Evolutionary conservation across 2,888 invertebrate species (phyloP).

Genomic region (Drosophila rellima): DNA sequence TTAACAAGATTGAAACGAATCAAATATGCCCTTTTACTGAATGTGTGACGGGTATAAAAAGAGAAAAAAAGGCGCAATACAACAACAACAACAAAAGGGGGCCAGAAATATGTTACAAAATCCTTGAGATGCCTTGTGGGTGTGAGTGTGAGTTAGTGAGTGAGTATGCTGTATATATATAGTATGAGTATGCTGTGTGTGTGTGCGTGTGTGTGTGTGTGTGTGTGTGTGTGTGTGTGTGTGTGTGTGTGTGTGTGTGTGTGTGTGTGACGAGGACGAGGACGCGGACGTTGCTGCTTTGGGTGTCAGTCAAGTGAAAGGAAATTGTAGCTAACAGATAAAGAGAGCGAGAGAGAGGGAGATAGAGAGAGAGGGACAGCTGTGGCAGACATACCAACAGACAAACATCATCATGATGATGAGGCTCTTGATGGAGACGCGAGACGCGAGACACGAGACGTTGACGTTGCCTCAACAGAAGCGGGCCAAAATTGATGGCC

Average conservation of each 20-base stretch:
- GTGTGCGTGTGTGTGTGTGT: slow-evolving; percentile 10
- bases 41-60: neutral
- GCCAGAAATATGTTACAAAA: slow-evolving; percentile 77
- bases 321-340: slow-evolving; percentile 71
- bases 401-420: slow-evolving; percentile 73
- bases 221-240: neutral
- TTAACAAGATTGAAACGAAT: too few relatives aligned
- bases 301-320: slow-evolving; percentile 81
- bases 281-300: slow-evolving; percentile 61
- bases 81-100: slow-evolving; percentile 38
- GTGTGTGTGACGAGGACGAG: slow-evolving; percentile 26
- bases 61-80: slow-evolving; percentile 4
- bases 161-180: neutral
- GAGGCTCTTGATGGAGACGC: slow-evolving; percentile 31
- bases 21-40: neutral
- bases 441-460: slow-evolving; percentile 26
- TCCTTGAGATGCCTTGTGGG: slow-evolving; percentile 61
- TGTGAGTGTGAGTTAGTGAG: slow-evolving; percentile 7
- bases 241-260: slow-evolving; percentile 4
- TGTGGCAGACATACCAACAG: slow-evolving; percentile 73
- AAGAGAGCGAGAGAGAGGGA: too few relatives aligned
- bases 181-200: neutral
- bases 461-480: slow-evolving; percentile 39
- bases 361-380: slow-evolving; percentile 8
- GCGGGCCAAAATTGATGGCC: slow-evolving; percentile 69